Conservation (phyloP, 1,140 invertebrate genomes). For the Aphelinus atriplicis region DNA sequence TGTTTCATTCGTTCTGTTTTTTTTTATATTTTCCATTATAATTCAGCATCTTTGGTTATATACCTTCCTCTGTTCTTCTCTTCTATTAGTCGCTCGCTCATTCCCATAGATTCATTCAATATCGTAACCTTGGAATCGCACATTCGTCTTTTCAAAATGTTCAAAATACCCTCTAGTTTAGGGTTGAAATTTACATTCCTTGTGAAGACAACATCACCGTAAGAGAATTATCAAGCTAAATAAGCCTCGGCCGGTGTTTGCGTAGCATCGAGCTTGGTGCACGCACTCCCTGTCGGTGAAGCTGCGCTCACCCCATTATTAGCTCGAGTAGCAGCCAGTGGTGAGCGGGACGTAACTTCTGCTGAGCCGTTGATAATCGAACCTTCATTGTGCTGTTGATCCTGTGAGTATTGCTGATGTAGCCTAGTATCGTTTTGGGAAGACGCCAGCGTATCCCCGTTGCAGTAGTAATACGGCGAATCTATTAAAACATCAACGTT, state of each 20-base stretch:
- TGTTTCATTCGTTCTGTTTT: too few relatives aligned
- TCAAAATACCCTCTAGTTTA: too few relatives aligned
- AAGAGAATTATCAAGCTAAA: conserved; percentile 54
- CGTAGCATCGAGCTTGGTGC: conserved; percentile 70
- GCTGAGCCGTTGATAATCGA: conserved; percentile 54
- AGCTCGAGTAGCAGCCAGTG: conserved; percentile 75
- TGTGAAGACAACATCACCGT: too few relatives aligned
- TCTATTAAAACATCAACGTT: conserved; percentile 58
- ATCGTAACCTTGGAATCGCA: too few relatives aligned
- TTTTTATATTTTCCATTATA: too few relatives aligned
- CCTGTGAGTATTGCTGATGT: conserved; percentile 21
- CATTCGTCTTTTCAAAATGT: too few relatives aligned
- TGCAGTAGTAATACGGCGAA: conserved; percentile 75
- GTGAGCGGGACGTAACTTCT: conserved; percentile 70
- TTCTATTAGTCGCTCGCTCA: too few relatives aligned
- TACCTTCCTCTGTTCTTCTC: too few relatives aligned
- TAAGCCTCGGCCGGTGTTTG: conserved; percentile 66
- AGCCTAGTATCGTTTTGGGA: conserved; percentile 62
- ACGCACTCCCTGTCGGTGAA: conserved; percentile 77
- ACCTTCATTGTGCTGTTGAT: conserved; percentile 23
- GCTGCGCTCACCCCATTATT: conserved; percentile 77
- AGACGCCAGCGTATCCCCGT: conserved; percentile 68
- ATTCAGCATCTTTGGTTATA: too few relatives aligned
- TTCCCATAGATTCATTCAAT: too few relatives aligned
- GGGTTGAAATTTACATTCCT: too few relatives aligned